A percentile compares a stretch with the other conserved stretches of the same genome.
phyloP scores from a whole-genome alignment of 1,140 invertebrate species.

The Yoshiicerus persimilis region DNA sequence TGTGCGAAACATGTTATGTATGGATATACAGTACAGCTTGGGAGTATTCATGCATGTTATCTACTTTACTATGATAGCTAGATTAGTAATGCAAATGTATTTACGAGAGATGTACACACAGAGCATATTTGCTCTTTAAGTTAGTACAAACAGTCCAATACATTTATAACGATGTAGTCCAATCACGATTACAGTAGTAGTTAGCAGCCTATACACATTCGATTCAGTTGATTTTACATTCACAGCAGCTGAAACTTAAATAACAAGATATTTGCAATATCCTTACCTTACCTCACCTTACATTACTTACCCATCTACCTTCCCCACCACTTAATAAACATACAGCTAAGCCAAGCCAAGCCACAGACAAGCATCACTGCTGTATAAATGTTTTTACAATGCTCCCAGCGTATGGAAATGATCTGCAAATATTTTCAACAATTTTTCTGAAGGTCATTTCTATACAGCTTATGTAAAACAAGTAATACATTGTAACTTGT shows the following conservation, averaged over 20 bases:
- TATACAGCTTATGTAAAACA: background rate
- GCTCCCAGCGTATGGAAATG: background rate
- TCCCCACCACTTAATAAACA: background rate
- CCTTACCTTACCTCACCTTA: background rate
- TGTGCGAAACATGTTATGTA: background rate
- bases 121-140: background rate
- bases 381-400: background rate
- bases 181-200: background rate
- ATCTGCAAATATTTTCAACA: slow-evolving; percentile 13
- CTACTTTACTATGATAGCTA: background rate
- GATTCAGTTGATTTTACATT: background rate
- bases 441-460: slow-evolving; percentile 7
- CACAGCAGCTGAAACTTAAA: background rate
- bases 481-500: background rate
- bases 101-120: background rate
- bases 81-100: background rate
- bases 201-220: background rate
- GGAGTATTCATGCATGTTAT: background rate
- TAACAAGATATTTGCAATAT: background rate
- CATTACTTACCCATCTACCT: background rate
- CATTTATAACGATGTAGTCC: background rate
- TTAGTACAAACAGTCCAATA: background rate
- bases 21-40: background rate
- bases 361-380: no score
- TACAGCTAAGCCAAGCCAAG: background rate